phyloP scores from a whole-genome alignment of 2,888 invertebrate species.

The Esperia sulphurella region DNA sequence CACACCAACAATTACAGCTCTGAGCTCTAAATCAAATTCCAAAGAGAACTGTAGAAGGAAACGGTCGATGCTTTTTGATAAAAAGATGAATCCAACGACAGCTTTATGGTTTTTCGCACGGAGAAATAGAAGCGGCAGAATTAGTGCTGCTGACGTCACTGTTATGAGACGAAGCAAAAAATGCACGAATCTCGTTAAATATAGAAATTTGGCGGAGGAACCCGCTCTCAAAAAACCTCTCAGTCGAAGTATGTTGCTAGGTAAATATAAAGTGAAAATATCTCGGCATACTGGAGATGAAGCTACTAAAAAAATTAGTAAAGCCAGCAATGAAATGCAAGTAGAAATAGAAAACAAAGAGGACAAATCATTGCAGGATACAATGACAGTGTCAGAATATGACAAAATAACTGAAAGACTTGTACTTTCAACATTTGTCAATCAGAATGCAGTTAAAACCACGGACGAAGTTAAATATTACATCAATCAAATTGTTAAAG shows the following conservation, averaged over 20 bases:
- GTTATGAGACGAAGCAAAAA: conserved; percentile 53
- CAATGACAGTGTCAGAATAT: conserved; percentile 33
- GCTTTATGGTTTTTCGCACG: conserved; percentile 41
- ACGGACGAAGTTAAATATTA: conserved; percentile 29
- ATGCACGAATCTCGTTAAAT: conserved; percentile 61
- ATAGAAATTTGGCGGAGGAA: conserved; percentile 46
- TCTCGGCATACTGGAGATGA: conserved; percentile 14
- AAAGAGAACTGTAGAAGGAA: conserved; percentile 6
- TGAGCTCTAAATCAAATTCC: neutral
- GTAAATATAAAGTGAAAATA: conserved; percentile 29
- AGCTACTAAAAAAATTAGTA: conserved; percentile 11
- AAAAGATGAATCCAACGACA: conserved; percentile 26
- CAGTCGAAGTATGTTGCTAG: conserved; percentile 47
- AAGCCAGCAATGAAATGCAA: conserved; percentile 30
- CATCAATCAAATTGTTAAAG: conserved; percentile 47
- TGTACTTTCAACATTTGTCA: conserved; percentile 41
- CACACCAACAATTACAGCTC: neutral
- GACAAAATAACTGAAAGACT: conserved; percentile 51
- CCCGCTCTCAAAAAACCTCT: conserved; percentile 45
- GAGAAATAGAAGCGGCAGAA: conserved; percentile 19
- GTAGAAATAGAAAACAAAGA: conserved; percentile 21
- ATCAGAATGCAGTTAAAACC: conserved; percentile 19
- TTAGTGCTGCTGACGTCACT: neutral
- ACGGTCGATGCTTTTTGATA: conserved; percentile 12
- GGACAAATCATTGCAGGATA: conserved; percentile 34